A percentile compares a stretch with the other conserved stretches of the same genome.
phyloP scores from a whole-genome alignment of 1,140 invertebrate species.

The Euwallacea similis region DNA sequence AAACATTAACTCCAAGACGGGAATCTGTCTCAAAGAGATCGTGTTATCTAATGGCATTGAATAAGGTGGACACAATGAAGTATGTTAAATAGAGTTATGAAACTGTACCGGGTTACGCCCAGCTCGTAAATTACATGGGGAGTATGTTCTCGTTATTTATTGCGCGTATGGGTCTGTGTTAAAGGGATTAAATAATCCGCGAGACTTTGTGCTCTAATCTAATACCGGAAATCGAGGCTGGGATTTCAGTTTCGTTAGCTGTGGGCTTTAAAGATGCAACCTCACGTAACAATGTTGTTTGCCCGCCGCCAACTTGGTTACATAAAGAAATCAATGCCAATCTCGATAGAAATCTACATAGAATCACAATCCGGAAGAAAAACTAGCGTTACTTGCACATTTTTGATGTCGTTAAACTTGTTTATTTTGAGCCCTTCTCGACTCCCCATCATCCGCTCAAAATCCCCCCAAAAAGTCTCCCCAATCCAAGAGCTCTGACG shows the following conservation, averaged over 20 bases:
- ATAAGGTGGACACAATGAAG: slow-evolving; percentile 13
- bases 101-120: slow-evolving; percentile 10
- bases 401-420: neutral
- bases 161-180: neutral
- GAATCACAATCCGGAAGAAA: slow-evolving; percentile 13
- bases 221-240: no score
- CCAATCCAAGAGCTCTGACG: no score
- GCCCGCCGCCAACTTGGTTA: neutral
- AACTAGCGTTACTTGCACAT: slow-evolving; percentile 8
- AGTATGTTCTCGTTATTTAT: neutral
- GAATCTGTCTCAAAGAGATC: slow-evolving; percentile 7
- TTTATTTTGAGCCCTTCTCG: no score
- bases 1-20: slow-evolving; percentile 16
- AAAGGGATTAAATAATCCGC: no score
- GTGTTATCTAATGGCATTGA: slow-evolving; percentile 16
- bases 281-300: slow-evolving; percentile 18
- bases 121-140: slow-evolving; percentile 1
- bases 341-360: slow-evolving; percentile 17
- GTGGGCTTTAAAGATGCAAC: slow-evolving; percentile 6
- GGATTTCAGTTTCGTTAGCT: no score
- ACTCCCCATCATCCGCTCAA: no score
- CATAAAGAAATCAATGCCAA: slow-evolving; percentile 22
- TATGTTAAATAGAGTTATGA: slow-evolving; percentile 14
- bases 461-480: no score
- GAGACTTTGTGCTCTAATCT: no score